phyloP scores from a whole-genome alignment of 2,888 invertebrate species.

The Tryphoninae sp. region DNA sequence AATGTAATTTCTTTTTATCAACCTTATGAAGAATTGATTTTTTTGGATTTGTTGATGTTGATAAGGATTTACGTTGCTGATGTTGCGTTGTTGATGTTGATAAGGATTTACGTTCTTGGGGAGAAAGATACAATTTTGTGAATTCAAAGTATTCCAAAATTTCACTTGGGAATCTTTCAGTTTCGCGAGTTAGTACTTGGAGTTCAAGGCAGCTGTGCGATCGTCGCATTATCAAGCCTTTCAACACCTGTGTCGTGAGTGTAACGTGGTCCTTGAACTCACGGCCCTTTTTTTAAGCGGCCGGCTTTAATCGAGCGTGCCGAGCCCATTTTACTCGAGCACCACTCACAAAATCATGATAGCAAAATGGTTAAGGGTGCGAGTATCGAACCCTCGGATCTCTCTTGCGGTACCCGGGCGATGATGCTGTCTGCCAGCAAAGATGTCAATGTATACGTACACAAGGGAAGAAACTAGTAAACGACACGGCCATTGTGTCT shows the following conservation, averaged over 20 bases:
- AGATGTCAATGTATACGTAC: conserved; percentile 29
- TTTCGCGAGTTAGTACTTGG: no score
- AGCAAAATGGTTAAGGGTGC: conserved; percentile 16
- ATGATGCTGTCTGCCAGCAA: conserved; percentile 31
- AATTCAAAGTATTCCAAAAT: no score
- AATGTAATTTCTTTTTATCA: background rate
- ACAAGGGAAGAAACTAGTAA: conserved; percentile 28
- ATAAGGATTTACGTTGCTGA: background rate
- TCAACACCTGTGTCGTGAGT: no score
- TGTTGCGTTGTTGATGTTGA: background rate
- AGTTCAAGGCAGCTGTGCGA: no score
- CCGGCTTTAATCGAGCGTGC: conserved; percentile 9
- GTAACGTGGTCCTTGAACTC: background rate
- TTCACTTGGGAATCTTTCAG: no score
- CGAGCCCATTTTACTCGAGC: background rate
- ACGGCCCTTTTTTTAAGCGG: background rate
- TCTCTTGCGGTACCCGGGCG: background rate
- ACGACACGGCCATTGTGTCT: conserved; percentile 47
- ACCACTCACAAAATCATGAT: conserved; percentile 41
- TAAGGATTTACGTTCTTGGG: background rate
- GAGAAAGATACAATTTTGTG: no score
- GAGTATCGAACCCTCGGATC: conserved; percentile 20
- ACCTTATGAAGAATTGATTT: background rate
- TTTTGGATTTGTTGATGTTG: background rate
- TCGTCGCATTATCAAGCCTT: no score